phyloP scores from a whole-genome alignment of 2,888 invertebrate genomes.

The Megalurothrips usitatus region DNA sequence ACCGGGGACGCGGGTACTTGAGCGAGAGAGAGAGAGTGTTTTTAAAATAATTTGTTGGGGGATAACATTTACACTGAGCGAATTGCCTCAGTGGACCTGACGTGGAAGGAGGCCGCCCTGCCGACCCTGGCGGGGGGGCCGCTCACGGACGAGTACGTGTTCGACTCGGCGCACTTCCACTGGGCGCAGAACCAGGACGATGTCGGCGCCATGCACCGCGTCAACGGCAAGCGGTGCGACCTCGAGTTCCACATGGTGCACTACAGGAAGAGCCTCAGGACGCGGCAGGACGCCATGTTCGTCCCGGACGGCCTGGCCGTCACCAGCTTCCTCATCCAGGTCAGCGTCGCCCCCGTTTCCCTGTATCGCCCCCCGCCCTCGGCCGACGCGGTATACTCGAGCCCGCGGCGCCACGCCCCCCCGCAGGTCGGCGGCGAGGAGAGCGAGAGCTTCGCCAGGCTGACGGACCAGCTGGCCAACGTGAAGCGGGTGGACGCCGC shows the following conservation, averaged over 20 bases:
- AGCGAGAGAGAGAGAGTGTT: neutral
- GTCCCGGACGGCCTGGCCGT: conserved; percentile 7
- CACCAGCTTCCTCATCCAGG: conserved; percentile 11
- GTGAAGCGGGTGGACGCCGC: conserved; percentile 4
- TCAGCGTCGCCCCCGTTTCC: neutral
- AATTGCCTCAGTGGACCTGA: conserved; percentile 3
- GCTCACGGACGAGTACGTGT: conserved; percentile 11
- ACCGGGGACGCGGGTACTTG: neutral
- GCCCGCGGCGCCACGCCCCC: neutral
- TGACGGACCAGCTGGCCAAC: neutral
- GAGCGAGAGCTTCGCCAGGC: neutral
- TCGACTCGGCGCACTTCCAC: conserved; percentile 19
- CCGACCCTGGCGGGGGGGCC: neutral
- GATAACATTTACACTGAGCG: no score
- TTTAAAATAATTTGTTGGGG: no score
- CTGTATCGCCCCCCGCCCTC: neutral
- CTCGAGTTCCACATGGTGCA: conserved; percentile 16
- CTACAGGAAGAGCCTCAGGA: conserved; percentile 15
- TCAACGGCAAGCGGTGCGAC: conserved; percentile 23
- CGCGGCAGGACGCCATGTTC: conserved; percentile 17
- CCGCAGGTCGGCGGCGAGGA: neutral
- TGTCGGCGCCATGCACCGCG: neutral
- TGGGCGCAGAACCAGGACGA: conserved; percentile 12
- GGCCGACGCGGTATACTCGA: neutral
- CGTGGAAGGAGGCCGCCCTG: neutral